phyloP scores from a whole-genome alignment of 2,113 vertebrate species.

The Eidolon helvum region DNA sequence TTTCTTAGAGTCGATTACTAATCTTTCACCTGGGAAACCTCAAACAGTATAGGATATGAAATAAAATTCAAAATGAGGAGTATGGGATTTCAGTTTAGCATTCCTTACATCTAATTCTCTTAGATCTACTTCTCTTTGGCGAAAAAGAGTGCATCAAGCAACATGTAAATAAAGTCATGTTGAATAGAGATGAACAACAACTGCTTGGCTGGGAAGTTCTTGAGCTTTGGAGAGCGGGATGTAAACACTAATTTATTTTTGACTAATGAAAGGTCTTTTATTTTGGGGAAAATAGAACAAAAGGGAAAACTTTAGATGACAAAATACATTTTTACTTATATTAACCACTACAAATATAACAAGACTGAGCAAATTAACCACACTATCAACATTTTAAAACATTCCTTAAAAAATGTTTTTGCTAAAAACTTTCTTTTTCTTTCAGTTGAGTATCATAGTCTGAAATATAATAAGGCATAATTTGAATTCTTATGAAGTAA shows the following conservation, averaged over 20 bases:
- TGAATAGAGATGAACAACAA: not conserved
- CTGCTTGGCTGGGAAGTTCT: not conserved
- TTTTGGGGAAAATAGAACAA: not conserved
- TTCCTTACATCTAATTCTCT: not conserved
- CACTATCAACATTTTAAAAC: not conserved
- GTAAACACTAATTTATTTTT: not conserved
- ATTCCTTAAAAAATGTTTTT: not conserved
- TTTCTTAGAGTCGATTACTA: not conserved
- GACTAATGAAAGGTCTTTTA: not conserved
- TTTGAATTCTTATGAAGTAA: slow-evolving; percentile 20
- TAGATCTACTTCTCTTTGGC: not conserved
- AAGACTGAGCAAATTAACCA: not conserved
- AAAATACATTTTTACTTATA: slow-evolving; percentile 16
- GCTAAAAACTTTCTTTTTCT: not conserved
- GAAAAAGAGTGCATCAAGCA: not conserved
- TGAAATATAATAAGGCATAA: not conserved
- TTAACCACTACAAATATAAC: not conserved
- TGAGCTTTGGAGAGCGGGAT: not conserved
- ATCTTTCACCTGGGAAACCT: not conserved
- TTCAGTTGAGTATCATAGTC: not conserved
- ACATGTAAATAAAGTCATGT: not conserved
- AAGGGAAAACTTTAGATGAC: not conserved
- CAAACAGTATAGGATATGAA: not conserved
- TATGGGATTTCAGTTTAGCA: not conserved
- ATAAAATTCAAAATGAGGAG: not conserved